These are phyloP conservation scores for Otocyon megalotis DNA, from an alignment of 2,113 vertebrate species.

Conservation along the genomic window DNA sequence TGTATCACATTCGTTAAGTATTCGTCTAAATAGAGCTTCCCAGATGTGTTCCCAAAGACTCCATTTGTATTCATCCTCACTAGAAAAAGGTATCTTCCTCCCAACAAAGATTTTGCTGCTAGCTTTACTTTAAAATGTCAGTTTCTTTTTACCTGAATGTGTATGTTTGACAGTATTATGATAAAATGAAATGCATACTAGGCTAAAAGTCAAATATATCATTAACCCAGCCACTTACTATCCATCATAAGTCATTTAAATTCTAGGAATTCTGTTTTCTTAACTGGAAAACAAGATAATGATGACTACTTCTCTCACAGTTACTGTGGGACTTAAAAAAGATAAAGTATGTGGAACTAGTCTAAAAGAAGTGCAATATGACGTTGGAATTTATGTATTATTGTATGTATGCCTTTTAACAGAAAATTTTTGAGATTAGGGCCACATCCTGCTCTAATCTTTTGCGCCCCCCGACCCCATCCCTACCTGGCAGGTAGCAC, in stretches of 20 bases:
- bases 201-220: neutral
- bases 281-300: neutral
- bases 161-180: neutral
- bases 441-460: neutral
- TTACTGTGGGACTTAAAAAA: neutral
- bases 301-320: neutral
- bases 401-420: neutral
- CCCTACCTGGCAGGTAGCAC: neutral
- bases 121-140: slow-evolving; percentile 1
- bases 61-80: neutral
- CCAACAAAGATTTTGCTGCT: neutral
- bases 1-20: neutral
- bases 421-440: neutral
- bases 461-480: neutral
- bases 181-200: slow-evolving; percentile 25
- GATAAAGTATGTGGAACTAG: neutral
- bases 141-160: neutral
- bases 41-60: neutral
- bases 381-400: neutral
- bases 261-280: neutral
- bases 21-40: slow-evolving; percentile 4
- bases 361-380: neutral
- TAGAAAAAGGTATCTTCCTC: neutral
- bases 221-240: neutral
- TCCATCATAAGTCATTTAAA: neutral